phyloP scores from a whole-genome alignment of 1,140 invertebrate genomes.

The Chionoecetes opilio region DNA sequence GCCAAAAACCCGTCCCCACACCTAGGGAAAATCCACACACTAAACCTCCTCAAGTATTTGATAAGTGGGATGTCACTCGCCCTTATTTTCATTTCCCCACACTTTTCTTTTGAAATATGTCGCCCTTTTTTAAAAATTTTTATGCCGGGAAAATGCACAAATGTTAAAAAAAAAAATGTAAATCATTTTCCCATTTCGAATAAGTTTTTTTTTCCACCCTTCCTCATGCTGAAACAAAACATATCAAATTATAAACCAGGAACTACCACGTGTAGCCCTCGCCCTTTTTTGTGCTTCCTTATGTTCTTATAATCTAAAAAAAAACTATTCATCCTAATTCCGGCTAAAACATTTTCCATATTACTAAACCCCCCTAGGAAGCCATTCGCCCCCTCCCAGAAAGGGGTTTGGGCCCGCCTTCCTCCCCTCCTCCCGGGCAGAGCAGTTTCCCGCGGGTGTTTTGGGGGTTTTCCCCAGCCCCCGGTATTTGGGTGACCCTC shows the following conservation, averaged over 20 bases:
- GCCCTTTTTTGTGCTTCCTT: too few species aligned
- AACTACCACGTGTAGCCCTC: too few species aligned
- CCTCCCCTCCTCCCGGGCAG: slow-evolving; percentile 82
- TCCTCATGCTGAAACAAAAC: not conserved
- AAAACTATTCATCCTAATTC: not conserved
- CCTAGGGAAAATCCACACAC: not conserved
- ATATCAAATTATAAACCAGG: not conserved
- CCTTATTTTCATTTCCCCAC: too few species aligned
- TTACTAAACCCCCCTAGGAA: not conserved
- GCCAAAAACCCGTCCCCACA: not conserved
- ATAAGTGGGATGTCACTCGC: not conserved
- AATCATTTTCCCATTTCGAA: not conserved
- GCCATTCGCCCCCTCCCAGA: not conserved
- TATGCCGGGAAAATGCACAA: not conserved
- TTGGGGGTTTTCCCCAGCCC: slow-evolving; percentile 85
- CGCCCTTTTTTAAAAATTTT: too few species aligned
- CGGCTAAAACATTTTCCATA: not conserved
- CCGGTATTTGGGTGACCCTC: slow-evolving; percentile 86
- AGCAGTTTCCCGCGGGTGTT: slow-evolving; percentile 87
- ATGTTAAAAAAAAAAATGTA: too few species aligned
- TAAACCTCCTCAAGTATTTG: too few species aligned
- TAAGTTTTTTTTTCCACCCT: not conserved
- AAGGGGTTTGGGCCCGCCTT: not conserved
- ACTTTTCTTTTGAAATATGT: too few species aligned
- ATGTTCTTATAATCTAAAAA: not conserved